These are phyloP conservation scores for Sander lucioperca DNA, from an alignment of 2,113 vertebrate genomes.

Conservation along the genomic window DNA sequence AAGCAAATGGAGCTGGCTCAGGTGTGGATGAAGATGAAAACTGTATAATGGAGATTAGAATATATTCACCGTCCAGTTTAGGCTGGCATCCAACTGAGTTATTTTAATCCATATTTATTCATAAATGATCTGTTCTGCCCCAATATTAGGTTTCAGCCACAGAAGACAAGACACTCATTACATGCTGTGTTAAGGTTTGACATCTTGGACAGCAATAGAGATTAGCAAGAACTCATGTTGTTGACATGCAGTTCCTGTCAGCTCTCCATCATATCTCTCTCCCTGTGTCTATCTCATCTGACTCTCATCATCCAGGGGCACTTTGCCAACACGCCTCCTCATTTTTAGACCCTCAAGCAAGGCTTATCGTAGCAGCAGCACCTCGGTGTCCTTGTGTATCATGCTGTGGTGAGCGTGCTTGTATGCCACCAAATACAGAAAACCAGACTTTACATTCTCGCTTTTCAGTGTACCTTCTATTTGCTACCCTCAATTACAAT, in stretches of 20 bases:
- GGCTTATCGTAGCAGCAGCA: slow-evolving; percentile 60
- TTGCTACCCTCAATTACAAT: background rate
- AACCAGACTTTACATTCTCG: background rate
- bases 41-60: no score
- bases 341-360: slow-evolving; percentile 63
- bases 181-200: background rate
- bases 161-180: background rate
- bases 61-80: no score
- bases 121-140: background rate
- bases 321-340: slow-evolving; percentile 52
- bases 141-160: background rate
- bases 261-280: slow-evolving; percentile 40
- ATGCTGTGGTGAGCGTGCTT: slow-evolving; percentile 27
- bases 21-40: slow-evolving; percentile 29
- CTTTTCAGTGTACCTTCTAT: background rate
- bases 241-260: slow-evolving; percentile 25
- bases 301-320: slow-evolving; percentile 39
- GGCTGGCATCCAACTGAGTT: background rate
- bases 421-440: slow-evolving; percentile 5
- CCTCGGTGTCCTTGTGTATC: slow-evolving; percentile 9
- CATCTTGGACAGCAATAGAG: background rate
- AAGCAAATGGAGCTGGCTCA: slow-evolving; percentile 26
- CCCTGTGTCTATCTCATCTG: slow-evolving; percentile 25
- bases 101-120: slow-evolving; percentile 5
- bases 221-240: slow-evolving; percentile 13